These are phyloP conservation scores for Corythoichthys haematopterus DNA, from an alignment of 2,113 vertebrate species.

Conservation along the genomic window DNA sequence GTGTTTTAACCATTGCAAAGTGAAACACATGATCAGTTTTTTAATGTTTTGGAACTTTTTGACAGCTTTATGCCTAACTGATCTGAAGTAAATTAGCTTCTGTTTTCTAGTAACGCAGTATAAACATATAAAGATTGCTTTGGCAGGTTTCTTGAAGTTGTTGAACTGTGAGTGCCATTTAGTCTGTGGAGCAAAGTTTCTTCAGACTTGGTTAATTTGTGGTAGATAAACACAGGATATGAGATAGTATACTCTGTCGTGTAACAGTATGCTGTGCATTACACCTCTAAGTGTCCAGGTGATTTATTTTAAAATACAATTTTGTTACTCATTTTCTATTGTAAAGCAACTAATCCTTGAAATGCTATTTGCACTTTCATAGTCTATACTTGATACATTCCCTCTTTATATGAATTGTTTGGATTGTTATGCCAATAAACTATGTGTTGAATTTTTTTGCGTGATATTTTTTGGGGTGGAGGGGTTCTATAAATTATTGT, in stretches of 20 bases:
- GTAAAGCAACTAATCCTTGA: conserved; percentile 92
- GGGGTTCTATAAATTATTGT: neutral
- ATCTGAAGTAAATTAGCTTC: conserved; percentile 32
- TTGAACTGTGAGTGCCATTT: conserved; percentile 62
- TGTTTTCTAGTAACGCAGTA: conserved; percentile 23
- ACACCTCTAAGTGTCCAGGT: conserved; percentile 66
- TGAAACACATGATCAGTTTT: conserved; percentile 30
- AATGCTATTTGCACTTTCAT: conserved; percentile 99
- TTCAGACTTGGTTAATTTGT: conserved; percentile 54
- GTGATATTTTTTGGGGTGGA: neutral
- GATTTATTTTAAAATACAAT: conserved; percentile 78
- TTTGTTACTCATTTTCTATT: conserved; percentile 98
- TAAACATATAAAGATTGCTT: conserved; percentile 48
- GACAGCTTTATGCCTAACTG: conserved; percentile 57
- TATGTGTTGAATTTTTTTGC: conserved; percentile 63
- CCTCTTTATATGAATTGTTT: conserved; percentile 90
- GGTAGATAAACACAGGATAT: conserved; percentile 66
- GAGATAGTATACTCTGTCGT: conserved; percentile 64
- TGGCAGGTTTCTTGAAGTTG: conserved; percentile 63
- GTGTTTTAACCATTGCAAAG: conserved; percentile 29
- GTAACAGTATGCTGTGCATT: conserved; percentile 74
- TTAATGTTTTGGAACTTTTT: conserved; percentile 10
- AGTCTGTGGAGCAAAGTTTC: conserved; percentile 54
- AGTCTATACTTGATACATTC: conserved; percentile 99
- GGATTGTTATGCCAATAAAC: conserved; percentile 91